phyloP scores from a whole-genome alignment of 2,888 invertebrate species.

The Rhodophaea formosa region DNA sequence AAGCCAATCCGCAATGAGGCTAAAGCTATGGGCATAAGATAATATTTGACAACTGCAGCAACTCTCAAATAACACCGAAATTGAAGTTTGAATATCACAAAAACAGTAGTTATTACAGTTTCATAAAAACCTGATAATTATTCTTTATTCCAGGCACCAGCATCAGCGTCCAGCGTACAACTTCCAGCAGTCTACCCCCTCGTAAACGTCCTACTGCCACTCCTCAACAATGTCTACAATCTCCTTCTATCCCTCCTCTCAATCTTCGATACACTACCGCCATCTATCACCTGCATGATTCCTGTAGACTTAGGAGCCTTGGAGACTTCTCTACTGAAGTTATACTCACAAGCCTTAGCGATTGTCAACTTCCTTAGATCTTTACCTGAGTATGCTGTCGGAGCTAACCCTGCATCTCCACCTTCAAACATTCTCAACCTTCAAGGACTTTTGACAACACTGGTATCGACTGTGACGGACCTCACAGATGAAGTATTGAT shows the following conservation, averaged over 20 bases:
- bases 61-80: no score
- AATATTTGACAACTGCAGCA: no score
- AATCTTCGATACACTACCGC: conserved; percentile 69
- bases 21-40: no score
- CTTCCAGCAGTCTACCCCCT: conserved; percentile 72
- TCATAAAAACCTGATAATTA: no score
- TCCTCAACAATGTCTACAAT: conserved; percentile 74
- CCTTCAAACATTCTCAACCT: conserved; percentile 48
- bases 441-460: conserved; percentile 55
- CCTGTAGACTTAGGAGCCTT: conserved; percentile 68
- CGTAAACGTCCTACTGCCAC: conserved; percentile 68
- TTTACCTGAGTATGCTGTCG: conserved; percentile 64
- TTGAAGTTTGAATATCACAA: no score
- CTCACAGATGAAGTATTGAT: conserved; percentile 60
- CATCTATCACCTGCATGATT: conserved; percentile 63
- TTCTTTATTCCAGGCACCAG: conserved; percentile 59
- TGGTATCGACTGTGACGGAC: conserved; percentile 53
- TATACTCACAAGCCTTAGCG: conserved; percentile 70
- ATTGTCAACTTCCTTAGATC: conserved; percentile 67
- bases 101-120: no score
- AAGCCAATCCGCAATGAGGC: no score
- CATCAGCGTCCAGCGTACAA: conserved; percentile 56
- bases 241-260: conserved; percentile 68
- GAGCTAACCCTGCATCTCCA: conserved; percentile 62
- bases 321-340: conserved; percentile 65